These are phyloP conservation scores for Pristionchus maxplancki DNA, from an alignment of 2,888 invertebrate species.

Conservation along the genomic window DNA sequence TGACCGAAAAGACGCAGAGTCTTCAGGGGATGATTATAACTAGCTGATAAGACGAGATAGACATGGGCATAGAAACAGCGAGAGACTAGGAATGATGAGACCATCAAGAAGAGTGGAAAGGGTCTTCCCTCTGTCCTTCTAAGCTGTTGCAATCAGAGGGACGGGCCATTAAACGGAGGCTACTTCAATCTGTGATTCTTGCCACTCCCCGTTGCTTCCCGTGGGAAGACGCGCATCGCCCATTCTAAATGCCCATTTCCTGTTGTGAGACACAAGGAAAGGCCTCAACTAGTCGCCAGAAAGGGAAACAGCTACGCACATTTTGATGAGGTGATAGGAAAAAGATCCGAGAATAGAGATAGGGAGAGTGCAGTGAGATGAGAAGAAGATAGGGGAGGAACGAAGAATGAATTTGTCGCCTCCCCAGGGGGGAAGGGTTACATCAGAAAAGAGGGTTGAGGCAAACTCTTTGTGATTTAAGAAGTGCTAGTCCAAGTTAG, in stretches of 20 bases:
- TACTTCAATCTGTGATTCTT: conserved; percentile 46
- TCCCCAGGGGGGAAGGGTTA: conserved; percentile 42
- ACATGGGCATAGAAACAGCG: conserved; percentile 26
- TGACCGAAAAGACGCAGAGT: conserved; percentile 2
- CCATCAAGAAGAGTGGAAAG: conserved; percentile 13
- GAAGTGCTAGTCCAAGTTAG: background rate
- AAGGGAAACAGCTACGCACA: background rate
- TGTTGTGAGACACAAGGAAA: conserved; percentile 26
- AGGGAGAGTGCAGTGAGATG: conserved; percentile 16
- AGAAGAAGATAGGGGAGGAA: conserved; percentile 1
- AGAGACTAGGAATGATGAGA: conserved; percentile 14
- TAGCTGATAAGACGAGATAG: conserved; percentile 28
- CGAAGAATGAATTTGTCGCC: conserved; percentile 39
- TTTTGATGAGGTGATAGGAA: background rate
- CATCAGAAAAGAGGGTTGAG: background rate
- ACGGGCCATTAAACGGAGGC: conserved; percentile 21
- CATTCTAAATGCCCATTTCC: conserved; percentile 49
- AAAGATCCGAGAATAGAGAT: background rate
- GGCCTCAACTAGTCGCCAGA: background rate
- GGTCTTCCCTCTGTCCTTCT: conserved; percentile 11
- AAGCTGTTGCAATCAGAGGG: conserved; percentile 30
- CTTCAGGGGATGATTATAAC: conserved; percentile 34
- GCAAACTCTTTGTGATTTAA: conserved; percentile 48
- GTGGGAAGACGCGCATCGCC: conserved; percentile 38
- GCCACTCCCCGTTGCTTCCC: background rate